These are phyloP conservation scores for Philotrypesis tridentata DNA, from an alignment of 1,140 invertebrate species.

Conservation along the genomic window DNA sequence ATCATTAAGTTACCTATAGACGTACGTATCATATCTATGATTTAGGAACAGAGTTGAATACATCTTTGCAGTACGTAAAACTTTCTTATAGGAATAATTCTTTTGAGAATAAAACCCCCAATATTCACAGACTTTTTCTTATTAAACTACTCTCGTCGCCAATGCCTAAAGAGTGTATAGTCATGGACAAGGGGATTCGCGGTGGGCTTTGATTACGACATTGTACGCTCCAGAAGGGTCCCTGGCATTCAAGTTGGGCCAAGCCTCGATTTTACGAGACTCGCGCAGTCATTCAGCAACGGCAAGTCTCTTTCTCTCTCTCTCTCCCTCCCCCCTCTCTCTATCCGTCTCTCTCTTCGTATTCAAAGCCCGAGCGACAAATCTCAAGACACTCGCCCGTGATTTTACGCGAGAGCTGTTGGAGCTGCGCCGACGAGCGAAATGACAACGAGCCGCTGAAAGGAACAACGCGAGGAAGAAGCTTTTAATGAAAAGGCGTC, in stretches of 20 bases:
- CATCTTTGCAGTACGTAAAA: too few species aligned
- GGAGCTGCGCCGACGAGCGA: constrained; percentile 16
- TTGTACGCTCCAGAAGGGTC: constrained; percentile 63
- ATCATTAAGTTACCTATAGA: background rate
- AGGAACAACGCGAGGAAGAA: constrained; percentile 17
- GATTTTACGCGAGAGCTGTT: constrained; percentile 49
- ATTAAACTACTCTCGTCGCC: background rate
- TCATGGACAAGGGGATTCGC: constrained; percentile 21
- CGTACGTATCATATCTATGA: background rate
- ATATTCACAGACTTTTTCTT: background rate
- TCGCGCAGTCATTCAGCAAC: background rate
- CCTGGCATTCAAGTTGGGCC: constrained; percentile 39
- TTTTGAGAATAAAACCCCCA: background rate
- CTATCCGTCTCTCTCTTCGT: constrained; percentile 51
- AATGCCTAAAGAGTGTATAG: background rate
- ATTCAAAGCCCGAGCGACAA: constrained; percentile 47
- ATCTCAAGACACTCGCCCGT: constrained; percentile 48
- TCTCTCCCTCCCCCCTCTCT: constrained; percentile 26
- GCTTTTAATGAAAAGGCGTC: constrained; percentile 40
- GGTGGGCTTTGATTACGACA: constrained; percentile 69
- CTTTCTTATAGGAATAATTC: background rate
- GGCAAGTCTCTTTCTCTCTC: background rate
- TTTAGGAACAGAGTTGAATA: too few species aligned
- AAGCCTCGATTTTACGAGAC: constrained; percentile 61
- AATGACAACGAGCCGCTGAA: constrained; percentile 27